A percentile compares a stretch with the other conserved stretches of the same genome.
phyloP scores from a whole-genome alignment of 2,888 invertebrate species.

The Amaurobius ferox region DNA sequence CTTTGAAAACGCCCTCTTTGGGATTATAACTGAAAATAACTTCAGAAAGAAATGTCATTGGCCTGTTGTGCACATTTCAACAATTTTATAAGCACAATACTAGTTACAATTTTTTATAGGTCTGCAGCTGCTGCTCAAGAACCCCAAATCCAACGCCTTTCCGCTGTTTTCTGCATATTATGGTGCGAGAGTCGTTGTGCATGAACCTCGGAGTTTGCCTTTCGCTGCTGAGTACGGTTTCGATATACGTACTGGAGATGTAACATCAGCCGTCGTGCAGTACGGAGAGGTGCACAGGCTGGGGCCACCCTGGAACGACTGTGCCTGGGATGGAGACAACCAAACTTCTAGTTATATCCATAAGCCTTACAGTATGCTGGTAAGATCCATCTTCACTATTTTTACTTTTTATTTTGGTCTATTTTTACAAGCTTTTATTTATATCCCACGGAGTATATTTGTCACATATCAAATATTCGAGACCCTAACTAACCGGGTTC shows the following conservation, averaged over 20 bases:
- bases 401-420: too few relatives aligned
- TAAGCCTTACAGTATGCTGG: conserved; percentile 41
- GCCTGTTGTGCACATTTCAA: too few relatives aligned
- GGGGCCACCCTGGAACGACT: conserved; percentile 38
- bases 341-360: conserved; percentile 7
- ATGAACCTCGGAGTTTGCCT: conserved; percentile 47
- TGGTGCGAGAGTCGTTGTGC: conserved; percentile 37
- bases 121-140: conserved; percentile 40
- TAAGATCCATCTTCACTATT: too few relatives aligned
- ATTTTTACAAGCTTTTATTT: too few relatives aligned
- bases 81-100: too few relatives aligned
- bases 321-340: conserved; percentile 36
- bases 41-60: too few relatives aligned
- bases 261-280: conserved; percentile 16
- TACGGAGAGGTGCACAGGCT: conserved; percentile 31
- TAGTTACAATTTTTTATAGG: conserved; percentile 19
- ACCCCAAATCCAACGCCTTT: conserved; percentile 4
- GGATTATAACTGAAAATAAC: too few relatives aligned
- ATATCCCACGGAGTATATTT: too few relatives aligned
- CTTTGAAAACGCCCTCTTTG: too few relatives aligned
- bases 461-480: too few relatives aligned
- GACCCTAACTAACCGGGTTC: too few relatives aligned
- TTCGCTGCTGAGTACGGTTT: conserved; percentile 32
- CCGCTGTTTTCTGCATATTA: conserved; percentile 8
- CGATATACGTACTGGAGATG: conserved; percentile 40